Base-by-base conservation (phyloP, 2,113 vertebrate species). In the Cynopterus brachyotis region DNA sequence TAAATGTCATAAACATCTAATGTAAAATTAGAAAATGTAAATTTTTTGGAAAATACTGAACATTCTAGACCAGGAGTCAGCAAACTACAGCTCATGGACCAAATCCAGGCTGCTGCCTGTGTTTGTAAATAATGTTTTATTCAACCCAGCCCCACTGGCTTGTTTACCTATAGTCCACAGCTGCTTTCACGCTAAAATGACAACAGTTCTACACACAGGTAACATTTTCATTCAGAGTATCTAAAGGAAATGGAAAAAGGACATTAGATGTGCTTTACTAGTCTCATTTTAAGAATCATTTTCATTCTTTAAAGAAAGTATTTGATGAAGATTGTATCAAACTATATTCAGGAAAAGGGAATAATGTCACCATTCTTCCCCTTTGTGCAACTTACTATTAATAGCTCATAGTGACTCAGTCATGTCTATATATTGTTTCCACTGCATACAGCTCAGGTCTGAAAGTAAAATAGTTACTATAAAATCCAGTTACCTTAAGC, bases 121-220 rank as follows among this genome's bases (percentile, higher is more conserved):
- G 30, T 89, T 76, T 82, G 6, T 85, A 70, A 96, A 78, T n/a
- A 91, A 83, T 88, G 11, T 42, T 94, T 85, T 91, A 92, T 60
- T 55, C 37, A 55, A 66, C 19, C 35, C 8, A 69, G 47, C 9
- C 45, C 67, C 19, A 32, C 22, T 45, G 5, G 40, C 45, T 85
- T 42, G 5, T 76, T 92, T 86, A 82, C 16, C 26, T 60, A 35
- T 42, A 32, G 7, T 53, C 32, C 32, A 79, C 20, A 88, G 16
- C 24, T 69, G 10, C 19, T 57, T 93, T 80, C 11, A 32, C 30
- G 60, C 22, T 69, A 20, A 30, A 93, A n/a, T 3, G 0, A 16
- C 50, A 50, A 50, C 50, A 50, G 50, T 79, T 86, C 59, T 82
- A 60, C 17, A 53, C 9, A 40, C 11, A 40, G 40, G 37, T 89